Conservation (phyloP, 2,888 invertebrate genomes). For the Colletes collaris region DNA sequence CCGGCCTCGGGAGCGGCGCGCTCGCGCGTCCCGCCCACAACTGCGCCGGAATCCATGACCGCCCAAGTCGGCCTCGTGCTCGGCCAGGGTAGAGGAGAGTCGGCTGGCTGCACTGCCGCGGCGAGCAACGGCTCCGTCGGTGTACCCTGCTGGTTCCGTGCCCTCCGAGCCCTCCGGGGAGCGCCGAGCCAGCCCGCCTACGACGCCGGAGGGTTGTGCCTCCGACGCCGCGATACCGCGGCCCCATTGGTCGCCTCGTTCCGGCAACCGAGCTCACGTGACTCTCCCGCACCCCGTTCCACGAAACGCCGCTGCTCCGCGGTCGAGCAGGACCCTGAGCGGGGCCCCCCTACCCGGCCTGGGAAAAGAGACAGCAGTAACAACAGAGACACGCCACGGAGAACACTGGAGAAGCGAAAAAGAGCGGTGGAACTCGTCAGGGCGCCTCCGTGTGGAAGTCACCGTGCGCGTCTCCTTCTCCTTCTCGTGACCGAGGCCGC, state of each 20-base stretch:
- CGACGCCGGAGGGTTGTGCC: conserved; percentile 83
- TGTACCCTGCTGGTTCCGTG: conserved; percentile 61
- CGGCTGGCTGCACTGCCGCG: conserved; percentile 77
- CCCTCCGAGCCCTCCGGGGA: conserved; percentile 61
- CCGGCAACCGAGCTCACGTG: conserved; percentile 75
- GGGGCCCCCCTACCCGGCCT: conserved; percentile 54
- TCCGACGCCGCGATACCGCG: conserved; percentile 78
- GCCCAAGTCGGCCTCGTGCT: conserved; percentile 76
- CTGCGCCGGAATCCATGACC: conserved; percentile 75
- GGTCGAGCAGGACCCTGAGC: conserved; percentile 17
- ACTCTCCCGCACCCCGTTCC: conserved; percentile 51
- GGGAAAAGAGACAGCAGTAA: conserved; percentile 75
- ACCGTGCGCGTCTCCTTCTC: conserved; percentile 38
- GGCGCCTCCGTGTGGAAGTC: conserved; percentile 54
- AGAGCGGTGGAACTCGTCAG: conserved; percentile 63
- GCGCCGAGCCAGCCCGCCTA: conserved; percentile 80
- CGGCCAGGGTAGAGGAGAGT: conserved; percentile 70
- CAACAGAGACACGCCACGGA: conserved; percentile 77
- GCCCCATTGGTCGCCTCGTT: conserved; percentile 75
- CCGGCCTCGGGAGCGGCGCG: conserved; percentile 68
- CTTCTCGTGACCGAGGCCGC: conserved; percentile 7
- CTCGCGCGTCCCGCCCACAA: conserved; percentile 81
- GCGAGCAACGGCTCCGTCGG: conserved; percentile 35
- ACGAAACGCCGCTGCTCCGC: conserved; percentile 19
- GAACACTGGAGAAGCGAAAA: conserved; percentile 74